A percentile compares a stretch with the other conserved stretches of the same genome.
phyloP scores from a whole-genome alignment of 2,888 invertebrate genomes.

The Alsophila aescularia region DNA sequence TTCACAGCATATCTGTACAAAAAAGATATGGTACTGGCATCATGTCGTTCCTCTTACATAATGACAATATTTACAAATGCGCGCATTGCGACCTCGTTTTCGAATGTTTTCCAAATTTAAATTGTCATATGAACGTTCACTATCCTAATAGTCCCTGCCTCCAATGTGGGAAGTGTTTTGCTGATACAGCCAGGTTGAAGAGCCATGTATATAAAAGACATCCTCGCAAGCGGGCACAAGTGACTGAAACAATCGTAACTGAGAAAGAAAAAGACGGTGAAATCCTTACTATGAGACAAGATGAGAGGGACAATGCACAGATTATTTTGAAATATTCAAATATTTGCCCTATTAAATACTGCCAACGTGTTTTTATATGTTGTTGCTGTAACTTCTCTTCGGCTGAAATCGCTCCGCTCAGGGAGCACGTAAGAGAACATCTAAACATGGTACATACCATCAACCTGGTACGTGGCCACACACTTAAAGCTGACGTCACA shows the following conservation, averaged over 20 bases:
- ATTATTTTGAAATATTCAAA: conserved; percentile 8
- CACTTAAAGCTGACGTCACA: conserved; percentile 6
- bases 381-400: conserved; percentile 6
- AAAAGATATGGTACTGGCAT: conserved; percentile 3
- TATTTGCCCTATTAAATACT: conserved; percentile 5
- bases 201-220: conserved; percentile 10
- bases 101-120: conserved; percentile 20
- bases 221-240: neutral
- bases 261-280: neutral
- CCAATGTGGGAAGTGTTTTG: conserved; percentile 17
- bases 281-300: neutral
- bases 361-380: neutral
- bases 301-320: neutral
- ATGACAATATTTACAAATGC: conserved; percentile 12
- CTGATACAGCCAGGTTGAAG: conserved; percentile 9
- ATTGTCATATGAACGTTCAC: conserved; percentile 29
- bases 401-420: neutral
- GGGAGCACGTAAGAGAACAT: neutral
- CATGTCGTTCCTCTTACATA: conserved; percentile 4
- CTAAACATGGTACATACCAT: neutral
- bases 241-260: no score
- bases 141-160: conserved; percentile 17
- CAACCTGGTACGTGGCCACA: neutral
- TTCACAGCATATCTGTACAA: neutral
- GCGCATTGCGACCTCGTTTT: conserved; percentile 15